These are phyloP conservation scores for Gorsachius magnificus DNA, from an alignment of 2,797 vertebrate species.

Conservation along the genomic window DNA sequence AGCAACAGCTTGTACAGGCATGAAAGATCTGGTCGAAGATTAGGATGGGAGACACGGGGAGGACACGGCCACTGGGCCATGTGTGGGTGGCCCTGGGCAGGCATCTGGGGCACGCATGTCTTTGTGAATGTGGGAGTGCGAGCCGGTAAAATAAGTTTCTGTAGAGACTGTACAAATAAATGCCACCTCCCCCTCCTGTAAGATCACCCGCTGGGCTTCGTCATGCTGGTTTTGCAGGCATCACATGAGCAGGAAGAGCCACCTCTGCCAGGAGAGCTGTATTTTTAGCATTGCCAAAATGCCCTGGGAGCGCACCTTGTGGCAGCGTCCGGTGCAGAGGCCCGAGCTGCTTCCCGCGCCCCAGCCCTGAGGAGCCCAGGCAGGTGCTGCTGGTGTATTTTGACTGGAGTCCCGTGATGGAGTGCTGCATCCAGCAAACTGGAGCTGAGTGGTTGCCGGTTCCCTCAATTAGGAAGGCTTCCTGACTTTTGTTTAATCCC, in stretches of 20 bases:
- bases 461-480: slow-evolving; percentile 7
- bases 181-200: neutral
- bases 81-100: neutral
- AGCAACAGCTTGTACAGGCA: neutral
- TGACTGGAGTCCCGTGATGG: neutral
- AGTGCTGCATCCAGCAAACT: neutral
- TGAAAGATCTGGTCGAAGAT: neutral
- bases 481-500: slow-evolving; percentile 39
- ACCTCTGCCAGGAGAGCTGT: neutral
- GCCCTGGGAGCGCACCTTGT: accelerated
- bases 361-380: neutral
- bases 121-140: neutral
- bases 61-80: accelerated
- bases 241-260: neutral
- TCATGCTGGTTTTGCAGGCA: neutral
- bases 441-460: neutral
- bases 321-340: neutral
- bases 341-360: neutral
- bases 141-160: neutral
- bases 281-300: neutral
- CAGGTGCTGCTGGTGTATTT: neutral
- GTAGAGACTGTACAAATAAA: neutral
- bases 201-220: neutral
- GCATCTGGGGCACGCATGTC: accelerated
- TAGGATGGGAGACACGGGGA: neutral